A percentile compares a stretch with the other conserved stretches of the same genome.
phyloP scores from a whole-genome alignment of 2,113 vertebrate species.

The Brachionichthys hirsutus region DNA sequence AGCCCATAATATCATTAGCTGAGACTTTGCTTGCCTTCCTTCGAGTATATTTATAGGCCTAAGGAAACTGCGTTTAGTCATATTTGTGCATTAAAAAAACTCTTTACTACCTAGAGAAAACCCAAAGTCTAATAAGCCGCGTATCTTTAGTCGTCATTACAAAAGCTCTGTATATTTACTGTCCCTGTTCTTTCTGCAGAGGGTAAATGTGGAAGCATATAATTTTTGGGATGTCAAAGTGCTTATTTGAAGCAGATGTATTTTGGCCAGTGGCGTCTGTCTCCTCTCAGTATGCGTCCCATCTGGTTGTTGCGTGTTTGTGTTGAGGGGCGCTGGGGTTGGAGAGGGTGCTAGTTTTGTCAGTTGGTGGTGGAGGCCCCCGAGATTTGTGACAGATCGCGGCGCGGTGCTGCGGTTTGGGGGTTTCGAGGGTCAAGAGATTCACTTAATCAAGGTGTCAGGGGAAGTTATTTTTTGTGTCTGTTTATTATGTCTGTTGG shows the following conservation, averaged over 20 bases:
- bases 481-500: too few relatives aligned
- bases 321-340: constrained; percentile 47
- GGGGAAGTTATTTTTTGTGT: too few relatives aligned
- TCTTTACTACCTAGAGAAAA: constrained; percentile 16
- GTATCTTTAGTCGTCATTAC: constrained; percentile 68
- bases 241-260: constrained; percentile 76
- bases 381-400: constrained; percentile 54
- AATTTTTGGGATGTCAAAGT: constrained; percentile 74
- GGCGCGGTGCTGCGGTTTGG: constrained; percentile 35
- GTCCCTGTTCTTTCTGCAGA: constrained; percentile 53
- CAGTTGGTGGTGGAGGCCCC: constrained; percentile 49
- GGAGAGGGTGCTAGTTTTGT: constrained; percentile 57
- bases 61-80: constrained; percentile 4
- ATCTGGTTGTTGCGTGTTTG: constrained; percentile 44
- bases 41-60: constrained; percentile 17
- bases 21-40: not conserved
- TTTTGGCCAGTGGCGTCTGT: constrained; percentile 69
- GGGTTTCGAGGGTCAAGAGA: constrained; percentile 30
- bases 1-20: constrained; percentile 3
- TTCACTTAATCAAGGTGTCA: constrained; percentile 7
- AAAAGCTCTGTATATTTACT: constrained; percentile 64
- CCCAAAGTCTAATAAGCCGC: constrained; percentile 45
- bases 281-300: constrained; percentile 57
- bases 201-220: constrained; percentile 75
- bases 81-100: constrained; percentile 40